Evolutionary conservation across 2,888 invertebrate species (phyloP).

Genomic region (Sicus ferrugineus): DNA sequence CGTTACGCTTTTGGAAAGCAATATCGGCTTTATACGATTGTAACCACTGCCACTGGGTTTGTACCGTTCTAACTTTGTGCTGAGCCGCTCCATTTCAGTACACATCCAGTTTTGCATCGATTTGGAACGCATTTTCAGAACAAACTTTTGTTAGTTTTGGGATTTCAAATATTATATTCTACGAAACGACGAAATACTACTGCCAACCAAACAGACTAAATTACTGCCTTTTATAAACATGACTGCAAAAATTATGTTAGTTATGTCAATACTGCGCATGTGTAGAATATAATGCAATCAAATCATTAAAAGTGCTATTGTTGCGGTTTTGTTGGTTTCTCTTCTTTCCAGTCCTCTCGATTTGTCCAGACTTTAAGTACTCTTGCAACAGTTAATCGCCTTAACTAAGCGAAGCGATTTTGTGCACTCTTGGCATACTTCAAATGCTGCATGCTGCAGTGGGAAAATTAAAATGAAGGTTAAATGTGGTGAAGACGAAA

Average conservation of each 20-base stretch:
- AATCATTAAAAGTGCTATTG: background rate
- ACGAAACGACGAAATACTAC: background rate
- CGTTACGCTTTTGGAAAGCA: conserved; percentile 58
- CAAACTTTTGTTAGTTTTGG: background rate
- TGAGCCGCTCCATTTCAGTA: conserved; percentile 56
- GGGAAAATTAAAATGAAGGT: no score
- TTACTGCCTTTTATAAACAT: conserved; percentile 18
- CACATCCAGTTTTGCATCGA: conserved; percentile 57
- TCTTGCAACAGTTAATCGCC: conserved; percentile 3
- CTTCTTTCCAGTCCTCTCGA: background rate
- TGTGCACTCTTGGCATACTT: no score
- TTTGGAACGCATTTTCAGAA: conserved; percentile 48
- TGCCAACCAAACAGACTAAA: background rate
- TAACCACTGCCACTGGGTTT: conserved; percentile 58
- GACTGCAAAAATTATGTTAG: background rate
- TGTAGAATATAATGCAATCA: conserved; percentile 1
- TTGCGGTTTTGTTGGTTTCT: background rate
- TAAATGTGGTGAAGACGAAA: no score
- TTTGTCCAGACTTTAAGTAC: background rate
- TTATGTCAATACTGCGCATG: background rate
- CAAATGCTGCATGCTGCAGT: no score
- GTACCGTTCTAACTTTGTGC: conserved; percentile 56
- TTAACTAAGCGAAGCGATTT: conserved; percentile 32
- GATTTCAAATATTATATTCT: background rate
- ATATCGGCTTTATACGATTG: conserved; percentile 60